These are phyloP conservation scores for Calephelis virginiensis DNA, from an alignment of 1,140 invertebrate genomes.

Conservation along the genomic window DNA sequence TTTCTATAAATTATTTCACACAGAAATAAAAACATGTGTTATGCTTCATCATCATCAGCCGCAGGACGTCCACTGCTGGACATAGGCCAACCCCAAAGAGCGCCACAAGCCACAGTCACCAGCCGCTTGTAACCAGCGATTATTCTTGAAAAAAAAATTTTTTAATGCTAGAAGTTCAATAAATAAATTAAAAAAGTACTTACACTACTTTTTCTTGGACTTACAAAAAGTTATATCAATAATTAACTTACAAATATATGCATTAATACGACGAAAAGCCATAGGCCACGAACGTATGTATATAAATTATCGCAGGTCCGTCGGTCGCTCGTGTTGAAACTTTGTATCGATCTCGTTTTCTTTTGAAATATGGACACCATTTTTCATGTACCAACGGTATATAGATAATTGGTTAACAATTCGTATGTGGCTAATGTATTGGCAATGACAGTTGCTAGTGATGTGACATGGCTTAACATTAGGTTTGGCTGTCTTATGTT, in stretches of 20 bases:
- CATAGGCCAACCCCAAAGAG: no score
- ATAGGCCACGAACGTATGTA: conserved; percentile 34
- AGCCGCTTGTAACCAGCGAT: no score
- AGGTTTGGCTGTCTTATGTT: no score
- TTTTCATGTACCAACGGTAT: conserved; percentile 39
- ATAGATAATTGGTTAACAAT: conserved; percentile 38
- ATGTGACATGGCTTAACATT: no score
- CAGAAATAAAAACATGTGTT: no score
- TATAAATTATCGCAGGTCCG: conserved; percentile 34
- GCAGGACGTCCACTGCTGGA: no score
- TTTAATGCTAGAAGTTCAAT: no score
- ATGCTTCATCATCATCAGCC: no score
- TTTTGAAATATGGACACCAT: conserved; percentile 45
- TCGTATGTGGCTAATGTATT: conserved; percentile 20
- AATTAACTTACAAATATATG: conserved; percentile 42
- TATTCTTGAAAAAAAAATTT: no score
- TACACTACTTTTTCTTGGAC: not conserved
- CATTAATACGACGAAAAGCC: conserved; percentile 36
- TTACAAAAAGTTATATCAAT: conserved; percentile 31
- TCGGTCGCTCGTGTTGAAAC: conserved; percentile 32
- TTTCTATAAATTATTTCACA: no score
- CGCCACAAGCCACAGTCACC: no score
- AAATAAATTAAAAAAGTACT: conserved; percentile 1
- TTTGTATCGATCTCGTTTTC: conserved; percentile 40
- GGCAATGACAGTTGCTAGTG: not conserved